A percentile compares a stretch with the other conserved stretches of the same genome.
Evolutionary conservation across 2,113 vertebrate species (phyloP).

Genomic region (Leptosomus discolor): DNA sequence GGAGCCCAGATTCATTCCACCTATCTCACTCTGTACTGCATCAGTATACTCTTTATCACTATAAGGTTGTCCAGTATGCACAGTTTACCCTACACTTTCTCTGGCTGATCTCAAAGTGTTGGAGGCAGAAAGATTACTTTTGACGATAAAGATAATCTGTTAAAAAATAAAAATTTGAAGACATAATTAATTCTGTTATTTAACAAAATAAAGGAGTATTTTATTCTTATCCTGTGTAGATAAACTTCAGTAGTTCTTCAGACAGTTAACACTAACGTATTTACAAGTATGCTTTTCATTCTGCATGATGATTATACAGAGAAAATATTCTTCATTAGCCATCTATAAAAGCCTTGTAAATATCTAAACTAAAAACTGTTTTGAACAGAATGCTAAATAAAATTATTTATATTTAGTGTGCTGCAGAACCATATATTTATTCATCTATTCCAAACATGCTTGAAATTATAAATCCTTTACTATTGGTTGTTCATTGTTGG

Average conservation of each 20-base stretch:
- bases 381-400: neutral
- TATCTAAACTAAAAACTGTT: neutral
- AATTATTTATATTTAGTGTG: neutral
- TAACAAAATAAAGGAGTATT: neutral
- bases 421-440: neutral
- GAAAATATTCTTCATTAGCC: neutral
- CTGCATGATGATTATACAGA: neutral
- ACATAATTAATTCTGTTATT: neutral
- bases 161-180: neutral
- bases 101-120: accelerated
- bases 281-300: neutral
- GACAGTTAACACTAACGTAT: neutral
- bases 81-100: neutral
- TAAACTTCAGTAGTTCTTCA: neutral
- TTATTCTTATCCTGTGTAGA: neutral
- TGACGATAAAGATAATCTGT: neutral
- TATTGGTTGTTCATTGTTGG: neutral
- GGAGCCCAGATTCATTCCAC: neutral
- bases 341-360: neutral
- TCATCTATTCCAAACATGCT: neutral
- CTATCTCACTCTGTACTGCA: neutral
- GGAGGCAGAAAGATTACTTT: neutral
- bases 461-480: neutral
- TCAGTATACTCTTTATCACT: neutral
- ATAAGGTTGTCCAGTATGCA: neutral